Percentiles rank a stretch among this genome's conserved stretches.
Conservation (phyloP, 1,140 invertebrate species). For the Dendroctonus ponderosae region DNA sequence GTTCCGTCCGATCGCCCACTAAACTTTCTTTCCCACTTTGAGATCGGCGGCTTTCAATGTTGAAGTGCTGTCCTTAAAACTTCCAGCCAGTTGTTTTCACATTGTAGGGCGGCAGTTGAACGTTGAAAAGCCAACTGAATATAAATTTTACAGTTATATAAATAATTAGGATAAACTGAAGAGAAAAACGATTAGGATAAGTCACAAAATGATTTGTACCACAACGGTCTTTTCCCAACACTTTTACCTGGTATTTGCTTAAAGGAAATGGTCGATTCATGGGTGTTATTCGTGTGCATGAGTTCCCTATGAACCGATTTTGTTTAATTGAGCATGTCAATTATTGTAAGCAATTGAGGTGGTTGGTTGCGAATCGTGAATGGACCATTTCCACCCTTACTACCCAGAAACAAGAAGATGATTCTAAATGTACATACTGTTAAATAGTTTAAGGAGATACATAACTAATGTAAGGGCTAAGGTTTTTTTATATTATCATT, state of each 20-base stretch:
- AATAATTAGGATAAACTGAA: not conserved
- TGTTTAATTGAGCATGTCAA: no score
- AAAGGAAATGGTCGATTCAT: not conserved
- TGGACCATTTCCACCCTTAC: not conserved
- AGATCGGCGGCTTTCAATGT: no score
- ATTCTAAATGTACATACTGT: constrained; percentile 54
- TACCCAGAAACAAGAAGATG: constrained; percentile 34
- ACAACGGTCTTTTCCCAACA: not conserved
- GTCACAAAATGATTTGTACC: constrained; percentile 7
- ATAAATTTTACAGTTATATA: constrained; percentile 7
- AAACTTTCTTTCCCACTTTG: no score
- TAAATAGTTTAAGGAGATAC: constrained; percentile 44
- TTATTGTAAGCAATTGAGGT: no score
- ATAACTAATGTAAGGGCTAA: constrained; percentile 14
- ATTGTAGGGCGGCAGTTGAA: no score
- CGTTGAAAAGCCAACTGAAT: not conserved
- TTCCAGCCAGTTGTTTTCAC: no score
- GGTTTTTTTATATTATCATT: constrained; percentile 27
- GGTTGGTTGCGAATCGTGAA: no score
- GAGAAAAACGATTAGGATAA: constrained; percentile 1
- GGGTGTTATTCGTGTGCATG: not conserved
- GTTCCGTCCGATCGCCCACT: no score
- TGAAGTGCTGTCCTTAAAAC: no score
- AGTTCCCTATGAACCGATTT: no score
- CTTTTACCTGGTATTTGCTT: no score